phyloP scores from a whole-genome alignment of 2,113 vertebrate species.

The Geococcyx californianus region DNA sequence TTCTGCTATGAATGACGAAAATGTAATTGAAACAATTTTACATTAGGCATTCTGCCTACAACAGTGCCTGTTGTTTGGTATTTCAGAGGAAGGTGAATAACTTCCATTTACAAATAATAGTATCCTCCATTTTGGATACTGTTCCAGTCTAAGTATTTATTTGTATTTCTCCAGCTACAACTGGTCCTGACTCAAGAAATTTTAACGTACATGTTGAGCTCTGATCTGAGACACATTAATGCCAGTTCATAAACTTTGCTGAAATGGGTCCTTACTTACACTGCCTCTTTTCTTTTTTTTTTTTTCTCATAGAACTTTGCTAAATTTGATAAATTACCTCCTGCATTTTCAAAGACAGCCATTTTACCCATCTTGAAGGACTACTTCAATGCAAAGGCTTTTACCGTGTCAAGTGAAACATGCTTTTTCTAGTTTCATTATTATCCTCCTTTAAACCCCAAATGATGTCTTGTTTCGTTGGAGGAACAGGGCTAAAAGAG shows the following conservation, averaged over 20 bases:
- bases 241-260: background rate
- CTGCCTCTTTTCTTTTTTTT: background rate
- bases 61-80: background rate
- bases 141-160: background rate
- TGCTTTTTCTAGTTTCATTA: background rate
- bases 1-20: background rate
- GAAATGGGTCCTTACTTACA: background rate
- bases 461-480: background rate
- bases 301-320: background rate
- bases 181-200: background rate
- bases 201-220: background rate
- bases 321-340: background rate
- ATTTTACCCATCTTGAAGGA: background rate
- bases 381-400: background rate
- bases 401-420: background rate
- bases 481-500: background rate
- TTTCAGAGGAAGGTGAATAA: background rate
- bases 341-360: background rate
- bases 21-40: background rate
- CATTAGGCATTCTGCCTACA: background rate
- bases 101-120: background rate
- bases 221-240: background rate
- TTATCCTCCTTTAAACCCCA: background rate
- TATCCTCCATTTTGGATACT: background rate
- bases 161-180: background rate